A percentile compares a stretch with the other conserved stretches of the same genome.
phyloP scores from a whole-genome alignment of 2,113 vertebrate species.

The Tupaia chinensis region DNA sequence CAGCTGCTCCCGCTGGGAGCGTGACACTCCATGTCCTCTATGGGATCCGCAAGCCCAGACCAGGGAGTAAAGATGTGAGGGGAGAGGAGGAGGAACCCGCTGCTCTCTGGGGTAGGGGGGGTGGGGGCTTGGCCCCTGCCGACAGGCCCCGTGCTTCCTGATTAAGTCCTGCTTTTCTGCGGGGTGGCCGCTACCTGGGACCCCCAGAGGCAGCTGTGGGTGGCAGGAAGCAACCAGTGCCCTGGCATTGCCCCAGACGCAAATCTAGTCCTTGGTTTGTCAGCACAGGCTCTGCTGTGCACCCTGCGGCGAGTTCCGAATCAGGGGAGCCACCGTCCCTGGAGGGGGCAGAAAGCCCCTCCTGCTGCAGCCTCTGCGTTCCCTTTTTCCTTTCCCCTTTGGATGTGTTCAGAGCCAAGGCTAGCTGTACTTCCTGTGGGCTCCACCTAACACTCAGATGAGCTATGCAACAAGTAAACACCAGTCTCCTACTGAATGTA shows the following conservation, averaged over 20 bases:
- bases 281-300: neutral
- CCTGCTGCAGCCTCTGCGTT: neutral
- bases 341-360: neutral
- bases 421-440: neutral
- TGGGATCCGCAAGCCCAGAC: neutral
- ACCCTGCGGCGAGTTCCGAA: neutral
- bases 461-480: neutral
- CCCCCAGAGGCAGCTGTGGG: neutral
- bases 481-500: neutral
- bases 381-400: neutral
- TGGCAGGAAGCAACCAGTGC: slow-evolving; percentile 23
- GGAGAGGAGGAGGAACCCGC: neutral
- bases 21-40: neutral
- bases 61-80: neutral
- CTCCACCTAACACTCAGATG: neutral
- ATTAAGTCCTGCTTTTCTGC: neutral
- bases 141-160: neutral
- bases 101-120: too few species aligned
- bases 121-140: too few species aligned
- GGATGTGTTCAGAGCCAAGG: neutral
- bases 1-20: slow-evolving; percentile 7
- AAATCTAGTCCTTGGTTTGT: neutral
- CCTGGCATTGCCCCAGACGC: neutral
- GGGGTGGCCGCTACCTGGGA: neutral
- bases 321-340: neutral